phyloP scores from a whole-genome alignment of 92 coral and sea anemone genomes.

The Zoanthus gigantus region DNA sequence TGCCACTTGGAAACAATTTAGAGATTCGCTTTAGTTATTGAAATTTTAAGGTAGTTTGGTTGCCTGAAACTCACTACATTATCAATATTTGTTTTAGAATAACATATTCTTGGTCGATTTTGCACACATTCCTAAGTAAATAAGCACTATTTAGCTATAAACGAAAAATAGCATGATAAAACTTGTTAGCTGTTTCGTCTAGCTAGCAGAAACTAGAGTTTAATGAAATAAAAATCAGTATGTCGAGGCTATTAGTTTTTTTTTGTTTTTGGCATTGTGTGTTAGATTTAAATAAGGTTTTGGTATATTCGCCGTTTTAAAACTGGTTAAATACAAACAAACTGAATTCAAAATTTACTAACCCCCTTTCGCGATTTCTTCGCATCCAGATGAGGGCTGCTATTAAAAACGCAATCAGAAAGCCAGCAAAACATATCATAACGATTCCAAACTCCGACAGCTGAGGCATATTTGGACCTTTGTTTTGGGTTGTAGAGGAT shows the following conservation, averaged over 20 bases:
- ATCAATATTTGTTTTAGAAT: conserved; percentile 25
- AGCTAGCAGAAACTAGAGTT: not conserved
- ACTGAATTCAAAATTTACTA: conserved; percentile 16
- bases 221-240: not conserved
- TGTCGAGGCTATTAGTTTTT: no score
- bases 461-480: not conserved
- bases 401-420: conserved; percentile 5
- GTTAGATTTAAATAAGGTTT: not conserved
- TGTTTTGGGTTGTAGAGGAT: not conserved
- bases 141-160: not conserved
- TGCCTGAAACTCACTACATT: conserved; percentile 8
- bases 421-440: conserved; percentile 24
- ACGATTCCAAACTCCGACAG: conserved; percentile 35
- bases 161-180: not conserved
- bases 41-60: not conserved
- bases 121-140: conserved; percentile 45
- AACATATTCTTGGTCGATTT: not conserved
- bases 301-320: not conserved
- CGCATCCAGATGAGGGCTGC: conserved; percentile 41
- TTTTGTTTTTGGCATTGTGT: not conserved
- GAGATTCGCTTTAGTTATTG: not conserved
- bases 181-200: not conserved
- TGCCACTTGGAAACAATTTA: not conserved
- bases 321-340: not conserved
- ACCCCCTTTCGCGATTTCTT: conserved; percentile 38